A percentile compares a stretch with the other conserved stretches of the same genome.
Evolutionary conservation across 2,888 invertebrate genomes (phyloP).

Genomic region (Augiades crinisus): DNA sequence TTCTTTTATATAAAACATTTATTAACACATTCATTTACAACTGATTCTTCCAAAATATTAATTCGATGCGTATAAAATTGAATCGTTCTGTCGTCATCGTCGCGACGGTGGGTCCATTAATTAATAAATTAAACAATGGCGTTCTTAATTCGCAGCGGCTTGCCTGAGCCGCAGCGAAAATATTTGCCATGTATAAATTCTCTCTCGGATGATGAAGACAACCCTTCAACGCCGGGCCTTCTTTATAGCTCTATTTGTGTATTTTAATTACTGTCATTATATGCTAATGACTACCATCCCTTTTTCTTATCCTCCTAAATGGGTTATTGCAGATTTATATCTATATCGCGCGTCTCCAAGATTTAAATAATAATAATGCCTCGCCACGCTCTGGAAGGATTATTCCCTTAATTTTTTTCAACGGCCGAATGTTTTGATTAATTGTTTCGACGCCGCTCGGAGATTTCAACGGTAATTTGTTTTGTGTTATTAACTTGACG

Average conservation of each 20-base stretch:
- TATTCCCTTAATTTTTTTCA: constrained; percentile 56
- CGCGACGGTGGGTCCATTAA: constrained; percentile 72
- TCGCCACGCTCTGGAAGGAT: constrained; percentile 52
- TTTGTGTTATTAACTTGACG: constrained; percentile 74
- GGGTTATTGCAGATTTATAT: constrained; percentile 79
- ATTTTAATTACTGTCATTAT: constrained; percentile 88
- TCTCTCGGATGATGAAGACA: constrained; percentile 75
- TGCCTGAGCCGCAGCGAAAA: constrained; percentile 69
- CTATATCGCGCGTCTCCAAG: constrained; percentile 66
- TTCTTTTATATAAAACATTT: too few relatives aligned
- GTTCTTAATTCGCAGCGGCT: constrained; percentile 66
- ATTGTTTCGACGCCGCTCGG: constrained; percentile 61
- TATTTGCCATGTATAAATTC: constrained; percentile 80
- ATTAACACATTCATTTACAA: neutral
- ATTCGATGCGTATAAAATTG: constrained; percentile 27
- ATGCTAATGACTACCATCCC: constrained; percentile 82
- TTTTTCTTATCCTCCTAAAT: constrained; percentile 81
- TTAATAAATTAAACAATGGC: constrained; percentile 79
- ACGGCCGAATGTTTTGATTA: constrained; percentile 66
- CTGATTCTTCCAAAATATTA: constrained; percentile 21
- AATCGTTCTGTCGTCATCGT: constrained; percentile 48
- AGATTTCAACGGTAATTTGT: constrained; percentile 69
- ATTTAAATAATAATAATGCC: constrained; percentile 76
- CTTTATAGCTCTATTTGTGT: constrained; percentile 86
- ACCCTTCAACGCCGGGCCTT: constrained; percentile 77